These are phyloP conservation scores for Notoglanidium macrostoma DNA, from an alignment of 2,797 vertebrate species.

Conservation along the genomic window DNA sequence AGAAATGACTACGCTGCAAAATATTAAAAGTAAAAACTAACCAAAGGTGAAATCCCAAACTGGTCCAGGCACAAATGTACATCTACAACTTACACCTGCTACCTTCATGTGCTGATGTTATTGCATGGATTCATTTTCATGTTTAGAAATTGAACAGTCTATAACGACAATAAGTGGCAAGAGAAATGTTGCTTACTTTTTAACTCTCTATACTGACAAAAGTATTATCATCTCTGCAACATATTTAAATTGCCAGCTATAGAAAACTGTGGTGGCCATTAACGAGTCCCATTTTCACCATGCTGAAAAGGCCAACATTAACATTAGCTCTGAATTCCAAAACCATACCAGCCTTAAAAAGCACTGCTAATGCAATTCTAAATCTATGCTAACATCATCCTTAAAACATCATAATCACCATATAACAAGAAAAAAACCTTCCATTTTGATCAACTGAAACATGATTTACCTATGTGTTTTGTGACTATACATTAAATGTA, in stretches of 20 bases:
- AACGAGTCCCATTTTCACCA: background rate
- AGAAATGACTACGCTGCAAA: conserved; percentile 1
- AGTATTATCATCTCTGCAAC: background rate
- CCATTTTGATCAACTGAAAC: background rate
- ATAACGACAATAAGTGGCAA: background rate
- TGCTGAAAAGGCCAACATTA: background rate
- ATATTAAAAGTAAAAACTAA: conserved; percentile 8
- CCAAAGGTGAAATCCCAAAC: conserved; percentile 8
- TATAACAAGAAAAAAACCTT: background rate
- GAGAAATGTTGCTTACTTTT: background rate
- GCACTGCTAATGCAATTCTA: background rate
- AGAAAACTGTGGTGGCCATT: background rate
- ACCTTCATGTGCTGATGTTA: background rate
- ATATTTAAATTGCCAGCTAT: background rate
- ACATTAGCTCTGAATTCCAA: background rate
- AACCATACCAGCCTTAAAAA: background rate
- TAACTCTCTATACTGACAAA: background rate
- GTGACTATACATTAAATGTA: background rate
- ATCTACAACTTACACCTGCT: background rate
- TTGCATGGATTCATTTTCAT: background rate
- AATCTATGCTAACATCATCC: background rate
- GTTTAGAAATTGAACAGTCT: background rate
- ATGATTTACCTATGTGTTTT: background rate
- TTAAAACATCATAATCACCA: background rate
- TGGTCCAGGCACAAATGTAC: background rate